A percentile compares a stretch with the other conserved stretches of the same genome.
Conservation (phyloP, 2,113 vertebrate species). For the Tachysurus vachellii region DNA sequence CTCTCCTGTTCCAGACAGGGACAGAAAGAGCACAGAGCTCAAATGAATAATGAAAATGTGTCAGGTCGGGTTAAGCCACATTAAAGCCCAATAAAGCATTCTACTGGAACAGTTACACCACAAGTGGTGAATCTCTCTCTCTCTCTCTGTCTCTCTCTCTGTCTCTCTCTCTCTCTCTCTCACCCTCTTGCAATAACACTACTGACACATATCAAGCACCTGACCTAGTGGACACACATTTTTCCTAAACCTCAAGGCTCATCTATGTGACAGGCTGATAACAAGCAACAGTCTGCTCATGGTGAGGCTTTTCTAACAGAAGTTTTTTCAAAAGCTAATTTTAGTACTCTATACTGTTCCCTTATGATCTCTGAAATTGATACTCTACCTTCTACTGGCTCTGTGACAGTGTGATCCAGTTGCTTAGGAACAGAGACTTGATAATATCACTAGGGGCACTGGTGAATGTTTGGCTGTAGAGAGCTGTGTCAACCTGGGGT, state of each 20-base stretch:
- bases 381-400: constrained; percentile 62
- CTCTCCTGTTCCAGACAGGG: constrained; percentile 34
- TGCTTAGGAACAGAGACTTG: constrained; percentile 81
- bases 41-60: constrained; percentile 47
- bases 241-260: constrained; percentile 34
- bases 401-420: constrained; percentile 81
- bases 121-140: background rate
- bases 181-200: background rate
- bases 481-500: constrained; percentile 63
- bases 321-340: constrained; percentile 51
- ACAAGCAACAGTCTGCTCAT: background rate
- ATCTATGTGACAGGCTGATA: background rate
- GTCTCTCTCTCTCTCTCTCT: background rate
- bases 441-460: constrained; percentile 76
- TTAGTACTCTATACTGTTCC: constrained; percentile 43
- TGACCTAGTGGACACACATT: constrained; percentile 1
- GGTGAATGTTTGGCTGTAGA: constrained; percentile 55
- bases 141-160: background rate
- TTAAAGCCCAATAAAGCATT: constrained; percentile 17
- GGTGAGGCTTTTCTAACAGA: constrained; percentile 44
- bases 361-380: constrained; percentile 63
- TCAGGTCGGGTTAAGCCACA: constrained; percentile 24
- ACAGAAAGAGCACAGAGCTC: constrained; percentile 17
- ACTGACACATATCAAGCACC: background rate
- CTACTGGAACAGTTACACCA: constrained; percentile 1